Percentiles rank a stretch among this genome's conserved stretches.
These are phyloP conservation scores for Brachionus paranguensis DNA, from an alignment of 1,140 invertebrate species.

Conservation along the genomic window DNA sequence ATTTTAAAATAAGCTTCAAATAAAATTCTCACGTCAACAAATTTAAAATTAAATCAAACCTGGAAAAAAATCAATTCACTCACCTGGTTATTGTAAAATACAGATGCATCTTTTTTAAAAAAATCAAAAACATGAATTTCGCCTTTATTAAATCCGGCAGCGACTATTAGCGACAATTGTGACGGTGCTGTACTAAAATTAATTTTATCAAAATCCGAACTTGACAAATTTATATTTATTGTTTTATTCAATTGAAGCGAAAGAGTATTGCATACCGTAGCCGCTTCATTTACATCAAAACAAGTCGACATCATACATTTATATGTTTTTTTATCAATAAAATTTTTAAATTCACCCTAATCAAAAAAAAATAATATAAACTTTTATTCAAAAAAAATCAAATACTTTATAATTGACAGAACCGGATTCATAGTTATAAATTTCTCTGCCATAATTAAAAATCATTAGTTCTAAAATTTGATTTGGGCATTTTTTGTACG, in stretches of 20 bases:
- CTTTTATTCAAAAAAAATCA: not conserved
- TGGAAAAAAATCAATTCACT: not conserved
- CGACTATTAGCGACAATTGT: constrained; percentile 29
- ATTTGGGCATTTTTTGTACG: not conserved
- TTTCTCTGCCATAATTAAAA: constrained; percentile 25
- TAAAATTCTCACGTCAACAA: not conserved
- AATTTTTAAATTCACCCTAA: not conserved
- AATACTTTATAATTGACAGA: not conserved
- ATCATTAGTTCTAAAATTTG: not conserved
- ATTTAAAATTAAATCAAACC: not conserved
- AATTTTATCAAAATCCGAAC: not conserved
- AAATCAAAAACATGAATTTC: constrained; percentile 39
- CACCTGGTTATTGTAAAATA: constrained; percentile 24
- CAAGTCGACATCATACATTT: constrained; percentile 9
- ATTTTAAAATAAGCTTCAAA: not conserved
- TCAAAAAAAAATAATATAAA: not conserved
- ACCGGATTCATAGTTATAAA: constrained; percentile 11
- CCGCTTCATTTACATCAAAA: constrained; percentile 10
- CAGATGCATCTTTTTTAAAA: constrained; percentile 36
- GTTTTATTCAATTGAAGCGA: not conserved
- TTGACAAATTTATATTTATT: not conserved
- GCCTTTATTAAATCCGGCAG: constrained; percentile 37
- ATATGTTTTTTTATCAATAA: constrained; percentile 37
- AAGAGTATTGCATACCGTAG: not conserved
- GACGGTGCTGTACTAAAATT: not conserved